phyloP scores from a whole-genome alignment of 2,113 vertebrate species.

The Syngnathus floridae region DNA sequence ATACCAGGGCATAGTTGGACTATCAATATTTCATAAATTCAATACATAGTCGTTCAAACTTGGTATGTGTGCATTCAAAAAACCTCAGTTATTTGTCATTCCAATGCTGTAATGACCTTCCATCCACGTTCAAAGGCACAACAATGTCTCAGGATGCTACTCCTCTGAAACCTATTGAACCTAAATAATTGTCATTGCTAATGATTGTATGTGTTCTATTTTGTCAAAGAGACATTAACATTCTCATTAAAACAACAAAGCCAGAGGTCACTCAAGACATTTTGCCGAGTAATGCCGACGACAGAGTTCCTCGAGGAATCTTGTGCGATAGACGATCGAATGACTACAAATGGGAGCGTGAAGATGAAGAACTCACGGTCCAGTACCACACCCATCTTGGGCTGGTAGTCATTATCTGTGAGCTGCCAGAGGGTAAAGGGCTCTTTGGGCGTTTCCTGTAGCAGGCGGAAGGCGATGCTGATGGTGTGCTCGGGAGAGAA shows the following conservation, averaged over 20 bases:
- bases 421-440: conserved; percentile 89
- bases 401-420: conserved; percentile 83
- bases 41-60: neutral
- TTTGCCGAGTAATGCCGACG: neutral
- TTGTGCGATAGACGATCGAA: neutral
- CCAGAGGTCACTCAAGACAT: neutral
- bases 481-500: conserved; percentile 81
- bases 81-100: neutral
- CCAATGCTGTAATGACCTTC: neutral
- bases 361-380: conserved; percentile 73
- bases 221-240: neutral
- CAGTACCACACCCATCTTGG: conserved; percentile 81
- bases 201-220: neutral
- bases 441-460: conserved; percentile 79
- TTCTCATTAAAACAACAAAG: neutral
- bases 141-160: too few species aligned
- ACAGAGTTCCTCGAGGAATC: neutral
- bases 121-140: neutral
- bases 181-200: neutral
- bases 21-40: neutral
- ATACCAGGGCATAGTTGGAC: neutral
- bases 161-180: neutral
- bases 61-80: too few species aligned
- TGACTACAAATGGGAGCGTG: neutral
- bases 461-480: conserved; percentile 77